phyloP scores from a whole-genome alignment of 2,797 vertebrate species.

The Euphonia xanthogaster region DNA sequence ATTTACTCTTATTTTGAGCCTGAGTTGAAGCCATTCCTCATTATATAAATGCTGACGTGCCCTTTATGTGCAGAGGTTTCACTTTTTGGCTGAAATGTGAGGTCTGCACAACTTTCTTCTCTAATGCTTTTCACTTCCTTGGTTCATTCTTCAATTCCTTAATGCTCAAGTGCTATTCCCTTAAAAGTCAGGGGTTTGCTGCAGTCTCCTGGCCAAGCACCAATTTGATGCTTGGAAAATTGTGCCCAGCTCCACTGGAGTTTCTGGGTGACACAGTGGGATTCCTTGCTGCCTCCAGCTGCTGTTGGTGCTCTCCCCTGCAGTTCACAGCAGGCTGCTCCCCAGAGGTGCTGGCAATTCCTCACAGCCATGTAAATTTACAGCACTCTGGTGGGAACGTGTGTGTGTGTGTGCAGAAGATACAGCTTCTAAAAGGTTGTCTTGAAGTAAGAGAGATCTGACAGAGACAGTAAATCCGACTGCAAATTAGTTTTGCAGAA shows the following conservation, averaged over 20 bases:
- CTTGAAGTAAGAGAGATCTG: neutral
- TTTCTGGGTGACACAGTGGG: fast-evolving
- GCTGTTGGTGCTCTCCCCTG: neutral
- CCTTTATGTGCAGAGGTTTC: neutral
- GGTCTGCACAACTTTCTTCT: neutral
- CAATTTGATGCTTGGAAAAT: neutral
- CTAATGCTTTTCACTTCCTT: neutral
- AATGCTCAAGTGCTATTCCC: neutral
- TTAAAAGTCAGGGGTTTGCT: neutral
- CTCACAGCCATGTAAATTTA: neutral
- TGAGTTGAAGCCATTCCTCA: neutral
- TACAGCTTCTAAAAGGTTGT: neutral
- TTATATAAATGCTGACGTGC: neutral
- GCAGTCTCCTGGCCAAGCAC: neutral
- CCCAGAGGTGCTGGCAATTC: neutral
- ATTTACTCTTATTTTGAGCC: neutral
- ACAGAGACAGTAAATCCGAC: neutral
- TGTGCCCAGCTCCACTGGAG: neutral
- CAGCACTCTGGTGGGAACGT: neutral
- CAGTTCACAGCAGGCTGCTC: neutral
- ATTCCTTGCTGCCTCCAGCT: neutral
- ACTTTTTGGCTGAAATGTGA: neutral
- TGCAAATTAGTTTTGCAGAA: neutral
- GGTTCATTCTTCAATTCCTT: neutral
- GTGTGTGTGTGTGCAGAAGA: neutral